Conservation (phyloP, 2,113 vertebrate species). For the Lota lota region DNA sequence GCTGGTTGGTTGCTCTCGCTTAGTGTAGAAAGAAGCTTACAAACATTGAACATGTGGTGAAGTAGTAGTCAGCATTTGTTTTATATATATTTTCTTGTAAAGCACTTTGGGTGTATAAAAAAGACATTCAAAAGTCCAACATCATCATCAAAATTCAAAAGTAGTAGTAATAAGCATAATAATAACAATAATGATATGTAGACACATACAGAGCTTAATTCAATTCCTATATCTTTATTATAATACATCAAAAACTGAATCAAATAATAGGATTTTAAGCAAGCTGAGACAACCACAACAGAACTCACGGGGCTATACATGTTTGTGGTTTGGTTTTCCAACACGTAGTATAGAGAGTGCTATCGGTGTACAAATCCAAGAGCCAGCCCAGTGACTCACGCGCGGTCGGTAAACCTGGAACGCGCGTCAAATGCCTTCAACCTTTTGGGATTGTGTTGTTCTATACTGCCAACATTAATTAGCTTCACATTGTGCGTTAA, state of each 20-base stretch:
- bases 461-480: background rate
- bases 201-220: background rate
- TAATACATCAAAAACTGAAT: conserved; percentile 45
- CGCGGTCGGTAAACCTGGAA: background rate
- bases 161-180: background rate
- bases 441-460: background rate
- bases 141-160: no score
- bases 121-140: no score
- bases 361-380: background rate
- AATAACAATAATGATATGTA: background rate
- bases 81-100: no score
- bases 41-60: no score
- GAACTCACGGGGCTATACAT: background rate
- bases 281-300: background rate
- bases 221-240: conserved; percentile 53
- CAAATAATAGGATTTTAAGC: conserved; percentile 9
- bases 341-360: background rate
- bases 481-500: background rate
- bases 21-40: no score
- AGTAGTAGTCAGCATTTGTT: no score
- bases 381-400: background rate
- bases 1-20: no score
- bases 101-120: no score
- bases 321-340: conserved; percentile 21
- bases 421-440: background rate